Percentiles rank a stretch among this genome's conserved stretches.
These are phyloP conservation scores for Solea solea DNA, from an alignment of 2,113 vertebrate species.

Conservation along the genomic window DNA sequence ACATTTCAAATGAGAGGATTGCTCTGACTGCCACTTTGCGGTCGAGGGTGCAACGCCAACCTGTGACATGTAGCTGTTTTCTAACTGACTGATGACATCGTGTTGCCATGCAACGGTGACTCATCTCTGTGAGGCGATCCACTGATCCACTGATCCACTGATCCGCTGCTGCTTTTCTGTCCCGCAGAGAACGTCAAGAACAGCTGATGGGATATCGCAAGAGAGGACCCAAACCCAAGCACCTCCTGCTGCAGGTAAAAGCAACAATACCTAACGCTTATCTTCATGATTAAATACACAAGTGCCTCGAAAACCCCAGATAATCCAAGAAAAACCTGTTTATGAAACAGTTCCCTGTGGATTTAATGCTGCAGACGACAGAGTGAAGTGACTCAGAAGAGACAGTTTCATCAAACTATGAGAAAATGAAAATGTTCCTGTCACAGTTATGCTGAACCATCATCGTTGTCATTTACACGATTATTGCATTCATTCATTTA, in stretches of 20 bases:
- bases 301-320: background rate
- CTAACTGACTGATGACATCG: conserved; percentile 36
- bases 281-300: background rate
- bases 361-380: no score
- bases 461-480: no score
- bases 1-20: no score
- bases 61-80: conserved; percentile 27
- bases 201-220: conserved; percentile 96
- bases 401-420: no score
- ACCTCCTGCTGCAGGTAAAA: conserved; percentile 85
- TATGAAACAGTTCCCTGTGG: no score
- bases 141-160: conserved; percentile 57
- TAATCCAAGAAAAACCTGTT: background rate
- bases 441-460: no score
- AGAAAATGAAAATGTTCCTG: no score
- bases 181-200: conserved; percentile 92
- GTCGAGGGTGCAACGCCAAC: conserved; percentile 14
- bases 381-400: no score
- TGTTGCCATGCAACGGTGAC: conserved; percentile 69
- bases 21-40: conserved; percentile 2
- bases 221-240: conserved; percentile 95
- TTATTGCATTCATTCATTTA: no score
- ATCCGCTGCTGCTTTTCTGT: conserved; percentile 50
- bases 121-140: conserved; percentile 25
- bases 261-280: background rate